These are phyloP conservation scores for Tetranychus piercei DNA, from an alignment of 2,888 invertebrate genomes.

Conservation along the genomic window DNA sequence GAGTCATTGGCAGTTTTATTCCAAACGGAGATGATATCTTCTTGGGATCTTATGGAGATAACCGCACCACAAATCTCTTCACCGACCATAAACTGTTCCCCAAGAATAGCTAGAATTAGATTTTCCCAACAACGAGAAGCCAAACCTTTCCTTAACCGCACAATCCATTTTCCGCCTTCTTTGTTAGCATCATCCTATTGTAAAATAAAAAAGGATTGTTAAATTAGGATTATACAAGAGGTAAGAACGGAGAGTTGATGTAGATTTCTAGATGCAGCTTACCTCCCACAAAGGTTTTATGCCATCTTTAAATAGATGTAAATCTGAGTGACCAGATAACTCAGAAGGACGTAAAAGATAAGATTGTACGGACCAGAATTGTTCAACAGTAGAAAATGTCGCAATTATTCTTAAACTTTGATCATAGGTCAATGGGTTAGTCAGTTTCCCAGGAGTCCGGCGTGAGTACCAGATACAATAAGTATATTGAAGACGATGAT, in stretches of 20 bases:
- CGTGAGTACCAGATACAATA: slow-evolving; percentile 80
- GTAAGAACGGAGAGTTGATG: background rate
- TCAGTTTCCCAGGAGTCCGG: slow-evolving; percentile 43
- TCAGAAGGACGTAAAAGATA: slow-evolving; percentile 76
- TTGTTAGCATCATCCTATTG: slow-evolving; percentile 71
- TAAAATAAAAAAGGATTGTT: background rate
- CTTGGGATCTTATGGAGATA: slow-evolving; percentile 60
- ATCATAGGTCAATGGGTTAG: slow-evolving; percentile 42
- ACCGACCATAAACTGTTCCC: slow-evolving; percentile 96
- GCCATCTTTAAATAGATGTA: slow-evolving; percentile 91
- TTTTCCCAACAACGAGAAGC: slow-evolving; percentile 97
- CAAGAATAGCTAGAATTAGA: slow-evolving; percentile 89
- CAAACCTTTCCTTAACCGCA: slow-evolving; percentile 76
- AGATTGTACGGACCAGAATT: slow-evolving; percentile 91
- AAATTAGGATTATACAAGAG: background rate
- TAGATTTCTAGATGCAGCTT: background rate
- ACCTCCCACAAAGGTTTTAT: slow-evolving; percentile 47
- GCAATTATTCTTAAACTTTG: slow-evolving; percentile 65
- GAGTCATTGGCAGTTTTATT: slow-evolving; percentile 82
- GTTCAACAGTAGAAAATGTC: slow-evolving; percentile 52
- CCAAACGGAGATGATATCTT: slow-evolving; percentile 91
- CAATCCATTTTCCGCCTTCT: slow-evolving; percentile 95
- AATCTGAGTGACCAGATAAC: slow-evolving; percentile 69
- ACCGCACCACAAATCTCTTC: slow-evolving; percentile 96
- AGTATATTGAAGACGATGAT: slow-evolving; percentile 54